These are phyloP conservation scores for Napeogenes inachia DNA, from an alignment of 2,888 invertebrate genomes.

Conservation along the genomic window DNA sequence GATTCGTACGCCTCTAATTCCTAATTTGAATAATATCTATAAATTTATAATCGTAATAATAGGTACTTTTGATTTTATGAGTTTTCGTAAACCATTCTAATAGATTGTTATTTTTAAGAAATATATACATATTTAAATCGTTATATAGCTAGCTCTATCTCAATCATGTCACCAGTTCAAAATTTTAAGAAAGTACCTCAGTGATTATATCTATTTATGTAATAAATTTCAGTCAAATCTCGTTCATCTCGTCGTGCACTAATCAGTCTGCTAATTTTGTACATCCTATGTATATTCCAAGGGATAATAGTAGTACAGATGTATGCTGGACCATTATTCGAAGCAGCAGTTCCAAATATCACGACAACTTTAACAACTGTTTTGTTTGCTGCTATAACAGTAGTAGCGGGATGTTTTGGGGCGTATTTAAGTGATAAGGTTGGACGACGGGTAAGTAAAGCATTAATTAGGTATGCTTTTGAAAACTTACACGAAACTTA, in stretches of 20 bases:
- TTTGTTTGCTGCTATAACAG: constrained; percentile 42
- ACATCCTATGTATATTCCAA: constrained; percentile 51
- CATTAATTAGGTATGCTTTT: not conserved
- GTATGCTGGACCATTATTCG: constrained; percentile 56
- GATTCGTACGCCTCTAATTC: no score
- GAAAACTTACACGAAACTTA: no score
- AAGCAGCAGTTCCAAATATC: constrained; percentile 48
- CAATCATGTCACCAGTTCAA: no score
- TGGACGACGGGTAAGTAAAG: constrained; percentile 52
- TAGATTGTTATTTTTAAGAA: no score
- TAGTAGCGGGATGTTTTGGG: constrained; percentile 43
- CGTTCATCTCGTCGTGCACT: constrained; percentile 49
- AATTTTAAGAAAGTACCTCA: no score
- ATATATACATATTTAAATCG: no score
- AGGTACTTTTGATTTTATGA: no score
- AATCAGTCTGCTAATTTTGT: constrained; percentile 38
- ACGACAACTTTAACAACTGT: constrained; percentile 51
- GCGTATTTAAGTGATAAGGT: constrained; percentile 51
- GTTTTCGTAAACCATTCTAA: no score
- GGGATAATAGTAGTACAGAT: constrained; percentile 57
- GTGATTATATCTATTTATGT: no score
- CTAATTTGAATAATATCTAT: no score
- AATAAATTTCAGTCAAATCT: constrained; percentile 46
- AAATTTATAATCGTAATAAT: no score
- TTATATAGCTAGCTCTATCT: no score